Evolutionary conservation across 2,797 vertebrate species (phyloP).

Genomic region (Manis pentadactyla): DNA sequence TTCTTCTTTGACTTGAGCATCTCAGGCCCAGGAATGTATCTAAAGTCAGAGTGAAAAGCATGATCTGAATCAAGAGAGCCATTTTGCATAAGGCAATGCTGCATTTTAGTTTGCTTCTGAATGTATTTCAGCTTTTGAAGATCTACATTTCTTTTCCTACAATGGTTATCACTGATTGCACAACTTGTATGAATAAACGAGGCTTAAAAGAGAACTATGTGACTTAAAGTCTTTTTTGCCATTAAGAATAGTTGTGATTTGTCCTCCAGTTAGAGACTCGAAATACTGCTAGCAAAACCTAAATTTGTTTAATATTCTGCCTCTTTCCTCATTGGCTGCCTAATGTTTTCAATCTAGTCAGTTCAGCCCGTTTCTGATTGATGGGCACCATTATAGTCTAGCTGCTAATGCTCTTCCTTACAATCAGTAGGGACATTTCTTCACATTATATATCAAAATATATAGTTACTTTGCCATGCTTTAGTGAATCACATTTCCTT

Average conservation of each 20-base stretch:
- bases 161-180: constrained; percentile 49
- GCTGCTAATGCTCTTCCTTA: background rate
- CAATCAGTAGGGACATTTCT: background rate
- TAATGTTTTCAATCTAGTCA: constrained; percentile 69
- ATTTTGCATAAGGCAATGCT: constrained; percentile 21
- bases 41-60: background rate
- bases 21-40: constrained; percentile 29
- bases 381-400: background rate
- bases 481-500: background rate
- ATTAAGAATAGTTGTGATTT: constrained; percentile 67
- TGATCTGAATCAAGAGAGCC: background rate
- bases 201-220: constrained; percentile 25
- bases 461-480: background rate
- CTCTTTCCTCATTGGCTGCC: constrained; percentile 67
- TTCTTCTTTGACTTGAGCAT: background rate
- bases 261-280: background rate
- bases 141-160: constrained; percentile 24
- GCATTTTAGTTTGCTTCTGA: constrained; percentile 1
- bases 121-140: constrained; percentile 43
- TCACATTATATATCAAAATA: background rate
- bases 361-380: background rate
- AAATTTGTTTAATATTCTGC: constrained; percentile 67
- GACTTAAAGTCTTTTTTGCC: constrained; percentile 55
- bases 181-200: constrained; percentile 59
- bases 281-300: constrained; percentile 51